Percentiles rank a stretch among this genome's conserved stretches.
These are phyloP conservation scores for Amphilophus citrinellus DNA, from an alignment of 2,113 vertebrate species.

Conservation along the genomic window DNA sequence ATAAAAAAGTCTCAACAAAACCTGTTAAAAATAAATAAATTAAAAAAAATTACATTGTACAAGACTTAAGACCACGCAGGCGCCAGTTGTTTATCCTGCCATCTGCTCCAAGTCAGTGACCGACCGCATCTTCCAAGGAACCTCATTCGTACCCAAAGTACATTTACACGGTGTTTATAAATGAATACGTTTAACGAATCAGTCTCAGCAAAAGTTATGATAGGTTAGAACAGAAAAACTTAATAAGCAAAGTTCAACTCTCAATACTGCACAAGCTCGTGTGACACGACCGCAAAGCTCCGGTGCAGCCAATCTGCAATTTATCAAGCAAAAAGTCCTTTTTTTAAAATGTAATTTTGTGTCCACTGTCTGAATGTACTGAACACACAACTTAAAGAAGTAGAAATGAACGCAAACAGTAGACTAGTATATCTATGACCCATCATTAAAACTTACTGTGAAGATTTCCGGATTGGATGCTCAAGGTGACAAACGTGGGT, in stretches of 20 bases:
- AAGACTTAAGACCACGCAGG: neutral
- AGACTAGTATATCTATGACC: neutral
- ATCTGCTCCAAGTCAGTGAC: neutral
- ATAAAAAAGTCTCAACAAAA: neutral
- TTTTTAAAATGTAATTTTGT: neutral
- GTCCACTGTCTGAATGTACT: neutral
- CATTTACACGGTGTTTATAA: neutral
- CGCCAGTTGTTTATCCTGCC: neutral
- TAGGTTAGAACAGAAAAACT: neutral
- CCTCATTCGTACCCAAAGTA: neutral
- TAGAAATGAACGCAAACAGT: neutral
- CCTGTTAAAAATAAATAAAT: neutral
- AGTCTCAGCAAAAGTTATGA: neutral
- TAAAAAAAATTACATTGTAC: neutral
- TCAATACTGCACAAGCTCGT: neutral
- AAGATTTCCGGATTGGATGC: constrained; percentile 33
- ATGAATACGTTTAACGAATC: neutral
- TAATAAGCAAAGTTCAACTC: neutral
- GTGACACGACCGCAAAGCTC: neutral
- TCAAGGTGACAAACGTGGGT: constrained; percentile 36
- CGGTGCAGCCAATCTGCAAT: neutral
- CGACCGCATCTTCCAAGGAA: neutral
- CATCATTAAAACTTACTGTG: constrained; percentile 41
- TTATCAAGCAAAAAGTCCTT: neutral
- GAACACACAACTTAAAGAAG: neutral